Conservation (phyloP, 2,113 vertebrate genomes). For the Butastur rufipennis region DNA sequence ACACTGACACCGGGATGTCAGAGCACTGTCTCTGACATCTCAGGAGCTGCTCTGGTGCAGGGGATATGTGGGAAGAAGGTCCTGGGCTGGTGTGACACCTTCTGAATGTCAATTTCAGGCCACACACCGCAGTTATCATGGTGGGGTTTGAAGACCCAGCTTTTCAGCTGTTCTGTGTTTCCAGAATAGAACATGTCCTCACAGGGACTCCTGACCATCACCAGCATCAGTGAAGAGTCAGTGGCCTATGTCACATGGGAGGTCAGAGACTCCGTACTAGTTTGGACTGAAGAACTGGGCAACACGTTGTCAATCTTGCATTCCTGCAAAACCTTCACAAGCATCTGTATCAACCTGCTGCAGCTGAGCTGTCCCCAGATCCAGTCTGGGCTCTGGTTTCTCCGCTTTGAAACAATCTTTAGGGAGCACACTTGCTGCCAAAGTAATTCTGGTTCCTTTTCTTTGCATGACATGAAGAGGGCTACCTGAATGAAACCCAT, state of each 20-base stretch:
- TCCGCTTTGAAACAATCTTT: neutral
- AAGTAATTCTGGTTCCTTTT: neutral
- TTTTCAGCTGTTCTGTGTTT: neutral
- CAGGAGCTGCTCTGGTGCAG: neutral
- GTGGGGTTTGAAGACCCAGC: neutral
- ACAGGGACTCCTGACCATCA: neutral
- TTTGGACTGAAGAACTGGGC: neutral
- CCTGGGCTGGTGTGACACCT: neutral
- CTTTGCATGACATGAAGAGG: neutral
- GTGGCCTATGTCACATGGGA: neutral
- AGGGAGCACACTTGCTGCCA: neutral
- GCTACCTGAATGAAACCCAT: neutral
- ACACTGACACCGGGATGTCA: neutral
- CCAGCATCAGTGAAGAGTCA: neutral
- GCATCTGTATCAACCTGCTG: neutral
- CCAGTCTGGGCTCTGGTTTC: neutral
- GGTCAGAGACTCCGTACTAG: neutral
- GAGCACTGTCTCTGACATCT: neutral
- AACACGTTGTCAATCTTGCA: neutral
- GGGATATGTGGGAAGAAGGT: no score
- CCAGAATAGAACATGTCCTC: neutral
- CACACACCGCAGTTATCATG: accelerated
- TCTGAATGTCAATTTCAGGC: accelerated
- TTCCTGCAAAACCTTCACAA: neutral
- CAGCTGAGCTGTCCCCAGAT: neutral